Base-by-base conservation (phyloP, 2,797 vertebrate species). In the Brachyalestes nurse region DNA sequence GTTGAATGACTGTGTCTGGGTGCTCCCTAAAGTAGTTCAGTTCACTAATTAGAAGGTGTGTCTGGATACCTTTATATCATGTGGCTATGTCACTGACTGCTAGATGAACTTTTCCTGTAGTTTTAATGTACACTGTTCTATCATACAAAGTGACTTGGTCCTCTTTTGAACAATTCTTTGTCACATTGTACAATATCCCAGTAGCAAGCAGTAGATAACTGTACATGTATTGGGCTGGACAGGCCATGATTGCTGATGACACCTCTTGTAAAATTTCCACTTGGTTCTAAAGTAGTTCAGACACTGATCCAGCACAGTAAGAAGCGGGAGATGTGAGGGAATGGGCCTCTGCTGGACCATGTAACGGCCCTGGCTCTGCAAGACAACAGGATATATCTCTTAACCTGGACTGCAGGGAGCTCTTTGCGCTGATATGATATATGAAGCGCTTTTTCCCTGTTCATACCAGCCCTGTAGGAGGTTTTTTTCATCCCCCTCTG, bases 401-500 rank as follows among this genome's bases (percentile, higher is more conserved):
- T 75, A 76, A 70, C 76, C 45, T 72, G 78, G 82, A 62, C 85
- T 61, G 85, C 55, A 83, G 72, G 64, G 83, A 87, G 82, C 65
- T 65, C 60, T 55, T 79, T 82, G 86, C 88, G 91, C 79, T 92
- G 92, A 94, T 85, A 67, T 94, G 92, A 94, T 92, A 83, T 91
- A 94, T 71, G 89, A 86, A 83, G 57, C 84, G 85, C 86, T 85
- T 86, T 85, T 82, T 75, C 86, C 87, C 86, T 83, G 88, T 79
- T 88, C 82, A 91, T 92, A 87, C 90, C 89, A 91, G 85, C 89
- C 84, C 91, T 87, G 82, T 82, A 89, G 92, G 91, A 92, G 88
- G 89, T 85, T 87, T 89, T 28, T 89, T 92, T 93, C 90, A 93
- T 92, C 91, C 88, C 91, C 86, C 92, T 90, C 92, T 88, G 88